Evolutionary conservation across 64 coral and sea anemone genomes (phyloP).

Genomic region (Montipora efflorescens): DNA sequence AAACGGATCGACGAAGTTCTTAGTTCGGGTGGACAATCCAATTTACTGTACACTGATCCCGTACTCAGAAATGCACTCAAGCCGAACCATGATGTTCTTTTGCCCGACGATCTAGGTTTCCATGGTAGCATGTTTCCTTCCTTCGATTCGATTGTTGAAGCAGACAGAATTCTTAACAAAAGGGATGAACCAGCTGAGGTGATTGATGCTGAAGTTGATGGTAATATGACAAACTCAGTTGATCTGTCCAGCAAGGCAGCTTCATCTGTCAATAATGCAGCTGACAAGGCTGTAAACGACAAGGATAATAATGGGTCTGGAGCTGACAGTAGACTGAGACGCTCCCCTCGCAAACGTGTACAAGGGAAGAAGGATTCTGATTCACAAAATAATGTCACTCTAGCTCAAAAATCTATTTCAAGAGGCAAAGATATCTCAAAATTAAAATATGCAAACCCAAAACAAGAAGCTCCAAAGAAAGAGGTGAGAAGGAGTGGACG

Average conservation of each 20-base stretch:
- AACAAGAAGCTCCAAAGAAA: constrained; percentile 16
- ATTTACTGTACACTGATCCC: constrained; percentile 72
- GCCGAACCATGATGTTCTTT: constrained; percentile 68
- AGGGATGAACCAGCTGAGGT: constrained; percentile 2
- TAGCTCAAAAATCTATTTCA: constrained; percentile 5
- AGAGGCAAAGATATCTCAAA: constrained; percentile 51
- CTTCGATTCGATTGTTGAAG: constrained; percentile 21
- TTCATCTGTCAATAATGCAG: background rate
- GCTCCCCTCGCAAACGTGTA: constrained; percentile 17
- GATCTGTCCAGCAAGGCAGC: background rate
- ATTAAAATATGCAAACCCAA: constrained; percentile 37
- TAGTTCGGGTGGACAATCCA: constrained; percentile 70
- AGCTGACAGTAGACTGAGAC: background rate
- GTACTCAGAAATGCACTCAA: constrained; percentile 47
- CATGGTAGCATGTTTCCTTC: constrained; percentile 51
- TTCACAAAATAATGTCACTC: background rate
- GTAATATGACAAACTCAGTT: background rate
- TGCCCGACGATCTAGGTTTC: constrained; percentile 55
- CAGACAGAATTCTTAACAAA: constrained; percentile 42
- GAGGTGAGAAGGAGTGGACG: constrained; percentile 24
- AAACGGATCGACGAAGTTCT: constrained; percentile 90
- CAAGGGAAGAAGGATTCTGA: constrained; percentile 34
- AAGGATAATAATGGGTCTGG: background rate
- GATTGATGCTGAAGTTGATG: background rate
- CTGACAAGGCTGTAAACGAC: background rate